Base-by-base conservation (phyloP, 2,888 invertebrate genomes). In the Xanthorhoe spadicearia region DNA sequence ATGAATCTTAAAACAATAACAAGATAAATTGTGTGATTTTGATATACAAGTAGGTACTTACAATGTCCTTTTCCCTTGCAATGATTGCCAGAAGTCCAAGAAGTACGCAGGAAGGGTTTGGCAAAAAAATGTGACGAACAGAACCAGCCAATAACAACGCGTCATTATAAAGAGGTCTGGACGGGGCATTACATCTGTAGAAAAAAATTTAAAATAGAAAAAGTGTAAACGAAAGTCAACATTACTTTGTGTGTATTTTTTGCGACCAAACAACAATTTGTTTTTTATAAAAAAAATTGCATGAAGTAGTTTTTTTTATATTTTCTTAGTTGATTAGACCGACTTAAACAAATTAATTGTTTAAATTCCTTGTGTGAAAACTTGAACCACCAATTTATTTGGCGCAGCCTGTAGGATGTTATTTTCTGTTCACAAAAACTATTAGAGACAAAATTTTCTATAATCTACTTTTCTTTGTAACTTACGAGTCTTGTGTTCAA, bases 161-260 rank as follows among this genome's bases (percentile, higher is more conserved):
- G 67, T 64, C 43, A 57, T 53, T 18, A 64, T 57, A 6, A 52
- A 23, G 6, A 64, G 35, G 52, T 68, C 67, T 18, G 67, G 67
- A 9, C 67, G 67, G 2, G 67, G 67, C 32, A 64, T 19, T 1
- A 52, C 49, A 53, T 68, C 67, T 68, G 64, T 17, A 43, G 13
- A 43, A 13, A 43, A 23, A 23, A 23, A 23, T 6, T 32, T 32
- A 32, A 32, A 32, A 32, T 6, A 7, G 7, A 32, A 32, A 5
- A 4, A 32, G 2, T n/a, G n/a, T n/a, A n/a, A n/a, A n/a, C n/a
- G n/a, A 23, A 23, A 23, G 23, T 3, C 23, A 23, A 23, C 23
- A 4, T 4, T 23, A 23, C 23, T 23, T n/a, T 23, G 23, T 3
- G 23, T 23, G 1, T 23, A 23, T 23, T 23, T 23, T 23, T 23